Evolutionary conservation across 2,888 invertebrate genomes (phyloP), one percentile per base, ranked within the genome.

Genomic region (Clepsis dumicolana): DNA sequence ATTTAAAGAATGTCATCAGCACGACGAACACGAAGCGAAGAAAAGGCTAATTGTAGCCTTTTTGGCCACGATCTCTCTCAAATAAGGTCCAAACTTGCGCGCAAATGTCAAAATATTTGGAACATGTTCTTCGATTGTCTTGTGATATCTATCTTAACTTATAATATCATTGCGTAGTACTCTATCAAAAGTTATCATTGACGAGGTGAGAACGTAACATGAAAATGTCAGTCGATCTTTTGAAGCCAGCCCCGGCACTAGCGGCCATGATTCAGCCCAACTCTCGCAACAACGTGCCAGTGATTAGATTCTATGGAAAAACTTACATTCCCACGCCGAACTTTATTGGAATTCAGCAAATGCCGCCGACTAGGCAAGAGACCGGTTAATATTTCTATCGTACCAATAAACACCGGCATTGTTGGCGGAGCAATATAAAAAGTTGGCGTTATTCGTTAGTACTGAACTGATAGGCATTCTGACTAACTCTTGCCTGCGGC

Each of bases 251-350:
- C n/a, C 24, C 52, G 14, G 18, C 52, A 52, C 52, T 64, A 44
- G 44, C 12, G 21, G 27, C 12, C 50, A 27, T 41, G 27, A 21
- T 41, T 52, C 27, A 10, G 18, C 65, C 18, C 59, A 41, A 59
- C 38, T 57, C 50, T 38, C 25, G 32, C 21, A 59, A 65, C 59
- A 52, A 50, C 65, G 35, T 59, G 38, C 50, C 38, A 27, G 50
- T 65, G 65, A 65, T 65, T 65, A 65, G 35, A 59, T 65, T 52
- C 50, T 41, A 59, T 59, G 38, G 59, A 65, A 48, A 65, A 52
- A 65, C 35, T 52, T 65, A 59, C 65, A 59, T 65, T 38, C 52
- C 25, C 35, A 21, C 18, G 52, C 50, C 21, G n/a, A 50, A 65
- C 52, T 52, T 59, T 65, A 65, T 59, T 65, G 27, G 38, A 65